phyloP scores from a whole-genome alignment of 1,140 invertebrate species.

The Cydia fagiglandana region DNA sequence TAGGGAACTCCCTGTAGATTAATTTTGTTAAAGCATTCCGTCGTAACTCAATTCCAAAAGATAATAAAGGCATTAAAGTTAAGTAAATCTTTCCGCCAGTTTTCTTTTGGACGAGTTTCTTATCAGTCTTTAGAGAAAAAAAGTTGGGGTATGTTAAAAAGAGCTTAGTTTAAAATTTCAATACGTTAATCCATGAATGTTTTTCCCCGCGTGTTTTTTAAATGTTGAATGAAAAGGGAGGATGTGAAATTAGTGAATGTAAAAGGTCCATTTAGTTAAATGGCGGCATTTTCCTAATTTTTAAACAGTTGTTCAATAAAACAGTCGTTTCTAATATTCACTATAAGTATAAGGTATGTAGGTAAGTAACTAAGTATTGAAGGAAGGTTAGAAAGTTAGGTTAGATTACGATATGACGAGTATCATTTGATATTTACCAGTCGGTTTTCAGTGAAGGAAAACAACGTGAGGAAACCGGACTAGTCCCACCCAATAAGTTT shows the following conservation, averaged over 20 bases:
- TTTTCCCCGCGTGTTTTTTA: not conserved
- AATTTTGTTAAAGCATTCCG: conserved; percentile 73
- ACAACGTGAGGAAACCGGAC: no score
- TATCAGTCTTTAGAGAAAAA: conserved; percentile 41
- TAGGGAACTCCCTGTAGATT: conserved; percentile 64
- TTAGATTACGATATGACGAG: no score
- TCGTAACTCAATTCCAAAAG: not conserved
- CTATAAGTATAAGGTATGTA: no score
- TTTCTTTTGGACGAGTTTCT: not conserved
- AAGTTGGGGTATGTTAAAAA: conserved; percentile 14
- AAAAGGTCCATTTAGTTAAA: not conserved
- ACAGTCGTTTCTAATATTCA: no score
- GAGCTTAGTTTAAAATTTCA: conserved; percentile 19
- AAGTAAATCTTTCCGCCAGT: not conserved
- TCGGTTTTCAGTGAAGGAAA: no score
- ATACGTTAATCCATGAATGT: conserved; percentile 22
- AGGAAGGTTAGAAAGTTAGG: no score
- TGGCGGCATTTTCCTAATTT: no score
- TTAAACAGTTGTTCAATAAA: no score
- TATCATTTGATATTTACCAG: no score
- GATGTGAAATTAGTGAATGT: not conserved
- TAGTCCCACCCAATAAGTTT: no score
- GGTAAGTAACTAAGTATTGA: no score
- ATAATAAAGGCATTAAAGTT: not conserved
- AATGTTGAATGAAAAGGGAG: not conserved